Evolutionary conservation across 2,888 invertebrate species (phyloP), one percentile per base, ranked within the genome.

Genomic region (Cecidostiba fungosa): DNA sequence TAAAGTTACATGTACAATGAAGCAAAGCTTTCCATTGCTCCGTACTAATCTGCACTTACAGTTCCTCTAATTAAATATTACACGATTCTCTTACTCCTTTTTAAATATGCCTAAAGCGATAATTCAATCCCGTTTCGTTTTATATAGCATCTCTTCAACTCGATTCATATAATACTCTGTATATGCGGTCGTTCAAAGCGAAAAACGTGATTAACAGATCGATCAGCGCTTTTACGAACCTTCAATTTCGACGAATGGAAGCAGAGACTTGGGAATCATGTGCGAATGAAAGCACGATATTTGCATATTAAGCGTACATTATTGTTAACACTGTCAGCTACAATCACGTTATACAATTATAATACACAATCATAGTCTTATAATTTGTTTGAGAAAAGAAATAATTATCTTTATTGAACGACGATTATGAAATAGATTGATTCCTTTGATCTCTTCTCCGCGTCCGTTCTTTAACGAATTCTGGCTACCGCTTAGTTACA

Each of bases 191-290:
- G 3, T 59, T 82, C 23, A 3, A 80, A 83, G 77, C 59, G 50
- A 50, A 79, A 83, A 84, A 77, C 72, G 47, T 39, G 77, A 76
- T 81, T 73, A 81, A 77, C 69, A 84, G 43, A 81, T 84, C 84
- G 77, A 84, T 84, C 66, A 70, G 70, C 29, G 74, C 74, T 77
- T 77, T 86, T 73, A 80, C 79, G 80, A 83, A 76, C 70, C n/a
- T 86, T 81, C 29, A 70, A 76, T 83, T 59, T 70, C 43, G 32
- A 69, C 80, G 79, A 77, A 77, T 73, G 54, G 80, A 80, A 80
- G 69, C 50, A 80, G 76, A 80, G 74, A 85, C 82, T 85, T 77
- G 32, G 50, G 26, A 80, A 66, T 78, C 80, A 54, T 29, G 29
- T 26, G 4, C 10, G 26, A 59, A 19, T 72, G 43, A 81, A 14